These are phyloP conservation scores for Drosophila willistoni DNA, from an alignment of 1,140 invertebrate genomes.

Conservation along the genomic window DNA sequence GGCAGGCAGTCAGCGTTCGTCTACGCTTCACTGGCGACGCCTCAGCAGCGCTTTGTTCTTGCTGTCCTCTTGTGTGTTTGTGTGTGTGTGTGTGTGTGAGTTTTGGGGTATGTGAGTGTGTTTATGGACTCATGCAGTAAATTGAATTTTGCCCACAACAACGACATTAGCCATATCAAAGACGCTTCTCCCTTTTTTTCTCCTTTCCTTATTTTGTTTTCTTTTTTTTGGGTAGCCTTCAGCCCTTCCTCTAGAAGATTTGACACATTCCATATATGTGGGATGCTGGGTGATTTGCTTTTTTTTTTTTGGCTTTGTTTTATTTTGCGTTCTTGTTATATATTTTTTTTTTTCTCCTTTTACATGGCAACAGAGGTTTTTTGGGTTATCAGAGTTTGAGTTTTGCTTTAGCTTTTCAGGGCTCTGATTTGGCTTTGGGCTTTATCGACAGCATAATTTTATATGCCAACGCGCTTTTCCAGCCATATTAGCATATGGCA, in stretches of 20 bases:
- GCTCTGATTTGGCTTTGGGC: conserved; percentile 19
- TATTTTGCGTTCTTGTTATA: not conserved
- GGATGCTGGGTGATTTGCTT: conserved; percentile 19
- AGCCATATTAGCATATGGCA: conserved; percentile 59
- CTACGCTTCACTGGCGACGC: conserved; percentile 46
- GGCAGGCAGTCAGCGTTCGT: conserved; percentile 2
- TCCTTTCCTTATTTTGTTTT: not conserved
- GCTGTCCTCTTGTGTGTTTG: conserved; percentile 20
- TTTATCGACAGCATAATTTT: conserved; percentile 52
- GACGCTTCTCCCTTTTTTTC: conserved; percentile 16
- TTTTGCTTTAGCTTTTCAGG: conserved; percentile 1
- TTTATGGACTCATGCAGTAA: conserved; percentile 76
- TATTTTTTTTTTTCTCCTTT: not conserved
- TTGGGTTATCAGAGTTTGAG: not conserved
- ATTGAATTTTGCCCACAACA: conserved; percentile 79
- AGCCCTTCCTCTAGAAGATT: not conserved
- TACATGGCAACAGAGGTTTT: not conserved
- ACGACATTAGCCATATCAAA: conserved; percentile 75
- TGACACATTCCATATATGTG: conserved; percentile 31
- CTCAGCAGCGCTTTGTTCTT: conserved; percentile 44
- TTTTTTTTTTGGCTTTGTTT: conserved; percentile 30
- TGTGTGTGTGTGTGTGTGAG: not conserved
- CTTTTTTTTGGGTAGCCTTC: not conserved
- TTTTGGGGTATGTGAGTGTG: conserved; percentile 39
- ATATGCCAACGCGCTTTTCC: conserved; percentile 46